These are phyloP conservation scores for Pomacea maculata DNA, from an alignment of 1,140 invertebrate genomes.

Conservation along the genomic window DNA sequence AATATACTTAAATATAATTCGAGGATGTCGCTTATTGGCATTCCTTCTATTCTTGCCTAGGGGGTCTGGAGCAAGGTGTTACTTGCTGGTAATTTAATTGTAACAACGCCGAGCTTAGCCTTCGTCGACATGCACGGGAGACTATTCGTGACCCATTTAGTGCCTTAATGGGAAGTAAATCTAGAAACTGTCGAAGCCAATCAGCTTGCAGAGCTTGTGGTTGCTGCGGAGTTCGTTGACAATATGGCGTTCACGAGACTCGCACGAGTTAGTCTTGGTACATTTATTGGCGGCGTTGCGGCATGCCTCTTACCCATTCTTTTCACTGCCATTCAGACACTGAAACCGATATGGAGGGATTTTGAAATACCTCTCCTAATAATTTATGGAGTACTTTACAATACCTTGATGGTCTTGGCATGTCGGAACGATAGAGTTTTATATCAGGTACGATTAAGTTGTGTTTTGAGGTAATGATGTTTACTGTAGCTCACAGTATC, in stretches of 20 bases:
- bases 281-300: constrained; percentile 17
- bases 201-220: background rate
- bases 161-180: too few relatives aligned
- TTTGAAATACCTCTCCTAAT: constrained; percentile 25
- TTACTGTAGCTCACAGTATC: background rate
- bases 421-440: constrained; percentile 6
- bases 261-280: constrained; percentile 20
- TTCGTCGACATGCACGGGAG: background rate
- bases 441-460: constrained; percentile 8
- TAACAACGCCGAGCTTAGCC: too few relatives aligned
- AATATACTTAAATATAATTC: too few relatives aligned
- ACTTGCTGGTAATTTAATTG: too few relatives aligned
- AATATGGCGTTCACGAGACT: constrained; percentile 22
- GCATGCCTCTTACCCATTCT: constrained; percentile 21
- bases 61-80: too few relatives aligned
- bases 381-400: constrained; percentile 24
- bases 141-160: background rate
- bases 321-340: constrained; percentile 19
- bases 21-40: too few relatives aligned
- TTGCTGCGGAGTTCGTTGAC: background rate
- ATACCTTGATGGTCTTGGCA: constrained; percentile 21
- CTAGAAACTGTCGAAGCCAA: background rate
- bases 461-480: background rate
- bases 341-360: constrained; percentile 24
- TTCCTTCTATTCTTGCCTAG: too few relatives aligned